Evolutionary conservation across 2,797 vertebrate genomes (phyloP).

Genomic region (Lutjanus campechanus): DNA sequence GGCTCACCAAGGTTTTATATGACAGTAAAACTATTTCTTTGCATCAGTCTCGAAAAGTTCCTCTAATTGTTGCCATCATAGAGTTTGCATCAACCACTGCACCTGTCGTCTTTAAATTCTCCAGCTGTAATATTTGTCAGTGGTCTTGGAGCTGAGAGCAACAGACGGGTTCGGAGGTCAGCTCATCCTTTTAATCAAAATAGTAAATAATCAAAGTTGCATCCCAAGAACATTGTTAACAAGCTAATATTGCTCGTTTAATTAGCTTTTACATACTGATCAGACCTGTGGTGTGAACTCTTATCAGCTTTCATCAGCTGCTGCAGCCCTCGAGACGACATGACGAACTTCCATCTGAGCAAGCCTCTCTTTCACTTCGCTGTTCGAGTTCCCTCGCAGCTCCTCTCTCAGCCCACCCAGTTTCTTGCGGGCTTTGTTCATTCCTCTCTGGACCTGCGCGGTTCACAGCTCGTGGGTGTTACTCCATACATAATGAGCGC

Average conservation of each 20-base stretch:
- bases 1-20: too few species aligned
- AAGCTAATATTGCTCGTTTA: background rate
- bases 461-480: constrained; percentile 15
- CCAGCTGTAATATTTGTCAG: background rate
- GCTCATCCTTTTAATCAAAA: background rate
- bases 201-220: background rate
- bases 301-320: background rate
- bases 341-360: background rate
- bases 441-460: background rate
- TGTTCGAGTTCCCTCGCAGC: background rate
- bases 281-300: background rate
- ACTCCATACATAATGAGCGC: background rate
- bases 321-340: background rate
- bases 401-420: background rate
- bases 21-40: too few species aligned
- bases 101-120: too few species aligned
- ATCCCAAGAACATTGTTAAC: background rate
- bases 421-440: background rate
- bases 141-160: background rate
- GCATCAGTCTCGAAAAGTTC: too few species aligned
- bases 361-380: background rate
- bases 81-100: too few species aligned
- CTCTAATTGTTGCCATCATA: too few species aligned
- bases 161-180: too few species aligned
- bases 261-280: background rate